Evolutionary conservation across 2,113 vertebrate genomes (phyloP), one percentile per base, ranked within the genome.

Genomic region (Periophthalmus modestus): DNA sequence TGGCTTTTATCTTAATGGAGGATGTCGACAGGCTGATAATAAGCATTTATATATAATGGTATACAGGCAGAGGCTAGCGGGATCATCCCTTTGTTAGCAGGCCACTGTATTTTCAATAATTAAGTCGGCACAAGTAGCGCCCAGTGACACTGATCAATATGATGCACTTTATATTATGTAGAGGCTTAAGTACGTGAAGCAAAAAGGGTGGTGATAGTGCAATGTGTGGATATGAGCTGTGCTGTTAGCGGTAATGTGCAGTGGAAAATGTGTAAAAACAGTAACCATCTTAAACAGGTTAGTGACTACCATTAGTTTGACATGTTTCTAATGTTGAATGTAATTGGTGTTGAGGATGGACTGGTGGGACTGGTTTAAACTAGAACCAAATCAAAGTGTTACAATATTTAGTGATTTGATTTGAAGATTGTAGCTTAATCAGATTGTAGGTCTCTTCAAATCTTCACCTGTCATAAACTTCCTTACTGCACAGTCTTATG

Each of bases 121-220:
- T 43, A 80, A 85, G 76, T 79, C 70, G 12, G 47, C 36, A 39
- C 73, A 62, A 77, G 68, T 72, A 43, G 74, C 23, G 48, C 73
- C 74, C 69, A 21, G 15, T 85, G 81, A 70, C 70, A 54, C 43
- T 71, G 72, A 86, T 88, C 82, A 78, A 86, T 76, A 82, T 21
- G 50, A 80, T 63, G 62, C 80, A 74, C 75, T 75, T 79, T 74
- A 2, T 75, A 54, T 75, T 78, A 70, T 71, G 68, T 52, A 71
- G 66, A 7, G 62, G 12, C 67, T 10, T 77, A 68, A 79, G 24
- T 59, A 78, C 77, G 69, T 63, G 18, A 7, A n/a, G 62, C 33
- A 36, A 34, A 16, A 11, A 19, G 15, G 15, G 33, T 19, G 33
- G 4, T n/a, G 62, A 39, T 65, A n/a, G 7, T 36, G 28, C 2